Percentiles rank a stretch among this genome's conserved stretches.
phyloP scores from a whole-genome alignment of 2,888 invertebrate species.

The Noctua fimbriata region DNA sequence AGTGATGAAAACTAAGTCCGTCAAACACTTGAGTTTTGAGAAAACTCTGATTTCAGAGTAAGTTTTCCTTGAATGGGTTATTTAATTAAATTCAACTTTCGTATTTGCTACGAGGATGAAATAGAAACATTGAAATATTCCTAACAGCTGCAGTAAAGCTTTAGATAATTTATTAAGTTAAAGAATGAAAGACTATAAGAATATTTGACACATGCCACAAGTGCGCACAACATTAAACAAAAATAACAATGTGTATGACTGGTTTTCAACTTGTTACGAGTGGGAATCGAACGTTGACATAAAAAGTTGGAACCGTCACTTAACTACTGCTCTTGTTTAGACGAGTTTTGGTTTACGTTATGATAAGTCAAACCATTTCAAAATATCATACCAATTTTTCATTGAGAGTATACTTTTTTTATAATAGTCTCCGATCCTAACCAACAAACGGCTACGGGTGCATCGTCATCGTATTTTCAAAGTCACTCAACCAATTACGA shows the following conservation, averaged over 20 bases:
- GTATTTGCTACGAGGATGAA: neutral
- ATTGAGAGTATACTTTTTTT: neutral
- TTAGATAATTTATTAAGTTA: too few relatives aligned
- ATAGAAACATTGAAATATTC: neutral
- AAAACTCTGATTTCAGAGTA: neutral
- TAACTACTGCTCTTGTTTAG: neutral
- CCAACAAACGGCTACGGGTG: neutral
- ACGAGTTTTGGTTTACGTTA: neutral
- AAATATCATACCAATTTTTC: neutral
- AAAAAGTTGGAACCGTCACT: neutral
- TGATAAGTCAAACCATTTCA: neutral
- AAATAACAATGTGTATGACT: neutral
- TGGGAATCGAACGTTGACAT: neutral
- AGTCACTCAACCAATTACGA: constrained; percentile 48
- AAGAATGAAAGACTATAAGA: neutral
- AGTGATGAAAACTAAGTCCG: neutral
- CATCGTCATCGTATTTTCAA: constrained; percentile 30
- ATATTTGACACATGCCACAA: too few relatives aligned
- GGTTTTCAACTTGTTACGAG: neutral
- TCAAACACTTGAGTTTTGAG: neutral
- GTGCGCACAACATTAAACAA: too few relatives aligned
- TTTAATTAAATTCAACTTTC: too few relatives aligned
- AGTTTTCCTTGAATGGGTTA: neutral
- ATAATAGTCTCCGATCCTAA: neutral
- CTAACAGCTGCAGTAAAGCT: neutral